A percentile compares a stretch with the other conserved stretches of the same genome.
Conservation (phyloP, 2,888 invertebrate genomes). For the Biston betularia region DNA sequence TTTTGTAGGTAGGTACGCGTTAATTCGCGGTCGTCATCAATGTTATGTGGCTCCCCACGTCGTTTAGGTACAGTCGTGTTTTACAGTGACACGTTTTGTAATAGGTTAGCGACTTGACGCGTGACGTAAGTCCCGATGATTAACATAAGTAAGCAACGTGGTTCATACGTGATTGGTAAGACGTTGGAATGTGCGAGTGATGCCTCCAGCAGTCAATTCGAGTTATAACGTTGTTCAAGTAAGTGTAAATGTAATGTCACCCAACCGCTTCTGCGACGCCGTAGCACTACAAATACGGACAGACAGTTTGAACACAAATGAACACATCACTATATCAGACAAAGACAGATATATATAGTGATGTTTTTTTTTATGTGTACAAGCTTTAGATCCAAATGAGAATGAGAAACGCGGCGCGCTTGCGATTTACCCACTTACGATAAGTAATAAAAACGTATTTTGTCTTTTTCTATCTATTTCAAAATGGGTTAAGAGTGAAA, state of each 20-base stretch:
- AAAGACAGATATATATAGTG: neutral
- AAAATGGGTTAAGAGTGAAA: neutral
- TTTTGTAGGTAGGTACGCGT: too few species aligned
- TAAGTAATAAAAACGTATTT: neutral
- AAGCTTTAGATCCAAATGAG: conserved; percentile 81
- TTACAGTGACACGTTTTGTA: too few species aligned
- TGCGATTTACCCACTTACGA: conserved; percentile 24
- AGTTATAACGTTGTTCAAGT: conserved; percentile 1
- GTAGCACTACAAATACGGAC: conserved; percentile 43
- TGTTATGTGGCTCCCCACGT: too few species aligned
- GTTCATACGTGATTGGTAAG: too few species aligned
- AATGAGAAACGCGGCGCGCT: conserved; percentile 59
- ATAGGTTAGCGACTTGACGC: too few species aligned
- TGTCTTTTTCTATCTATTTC: conserved; percentile 3
- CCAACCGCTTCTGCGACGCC: conserved; percentile 46
- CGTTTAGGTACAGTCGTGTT: too few species aligned
- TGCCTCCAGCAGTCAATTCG: too few species aligned
- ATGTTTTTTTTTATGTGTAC: conserved; percentile 53
- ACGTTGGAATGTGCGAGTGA: too few species aligned
- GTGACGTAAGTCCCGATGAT: too few species aligned
- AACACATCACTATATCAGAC: neutral
- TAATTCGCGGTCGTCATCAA: too few species aligned
- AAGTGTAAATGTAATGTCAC: conserved; percentile 43
- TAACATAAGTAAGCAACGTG: too few species aligned
- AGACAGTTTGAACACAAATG: conserved; percentile 43